Evolutionary conservation across 2,797 vertebrate species (phyloP), one percentile per base, ranked within the genome.

Genomic region (Gymnothorax reevesii): DNA sequence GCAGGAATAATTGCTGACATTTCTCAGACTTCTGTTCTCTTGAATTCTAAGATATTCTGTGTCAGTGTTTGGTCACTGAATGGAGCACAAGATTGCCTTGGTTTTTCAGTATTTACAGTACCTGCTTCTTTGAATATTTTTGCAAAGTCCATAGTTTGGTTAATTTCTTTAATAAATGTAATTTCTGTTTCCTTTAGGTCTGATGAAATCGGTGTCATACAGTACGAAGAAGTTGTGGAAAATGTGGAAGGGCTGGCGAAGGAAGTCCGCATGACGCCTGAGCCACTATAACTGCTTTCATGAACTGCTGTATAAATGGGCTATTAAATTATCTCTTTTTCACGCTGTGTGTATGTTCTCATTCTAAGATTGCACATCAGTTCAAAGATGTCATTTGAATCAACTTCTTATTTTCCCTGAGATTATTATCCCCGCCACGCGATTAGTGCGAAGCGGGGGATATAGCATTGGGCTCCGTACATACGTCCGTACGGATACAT

Each of bases 191-290:
- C 4, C 80, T 49, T 4, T 90, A 99, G 98, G 98, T 13, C 49
- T 97, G 87, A 95, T 96, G 95, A 99, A 99, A 89, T 96, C 97
- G 0, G 5, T 97, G 90, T 94, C 93, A 0, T 99, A 99, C 90
- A 97, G 97, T 92, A 92, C 95, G 49, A 97, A 95, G 92, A 99
- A 99, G 92, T 93, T 99, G 60, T 90, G 94, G 86, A 99, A 99
- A 94, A 99, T 99, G 98, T 96, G 97, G 94, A 98, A 94, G 89
- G 97, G 98, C 85, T 97, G 96, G 96, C 92, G 96, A 89, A 96
- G 93, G 92, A 97, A 96, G 92, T 89, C 93, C 0, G 88, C 94
- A 0, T 94, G 88, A 94, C 69, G n/a, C 54, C 83, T 17, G 25
- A 42, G 27, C n/a, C 62, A 79, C 27, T 8, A 0, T 20, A 20